Conservation (phyloP, 2,113 vertebrate species). For the Notarius quadriscutis region DNA sequence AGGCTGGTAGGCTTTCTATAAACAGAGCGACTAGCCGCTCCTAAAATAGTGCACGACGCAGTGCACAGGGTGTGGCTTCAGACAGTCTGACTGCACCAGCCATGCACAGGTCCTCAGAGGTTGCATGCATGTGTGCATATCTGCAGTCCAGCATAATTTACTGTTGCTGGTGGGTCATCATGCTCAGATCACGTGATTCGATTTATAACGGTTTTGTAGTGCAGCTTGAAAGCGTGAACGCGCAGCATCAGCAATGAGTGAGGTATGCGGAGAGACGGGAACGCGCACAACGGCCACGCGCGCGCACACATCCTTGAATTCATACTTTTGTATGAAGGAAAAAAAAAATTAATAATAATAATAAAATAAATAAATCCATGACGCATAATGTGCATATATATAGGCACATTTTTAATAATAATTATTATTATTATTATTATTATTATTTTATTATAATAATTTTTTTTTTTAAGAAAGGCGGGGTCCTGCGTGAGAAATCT, state of each 20-base stretch:
- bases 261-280: neutral
- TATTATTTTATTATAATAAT: too few relatives aligned
- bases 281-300: neutral
- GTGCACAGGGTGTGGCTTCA: slow-evolving; percentile 15
- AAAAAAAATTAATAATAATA: too few relatives aligned
- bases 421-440: neutral
- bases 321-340: neutral
- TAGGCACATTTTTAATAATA: neutral
- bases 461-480: neutral
- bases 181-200: neutral
- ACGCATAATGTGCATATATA: too few relatives aligned
- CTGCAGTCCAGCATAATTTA: neutral
- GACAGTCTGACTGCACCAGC: neutral
- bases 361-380: too few relatives aligned
- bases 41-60: neutral
- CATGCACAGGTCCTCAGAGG: neutral
- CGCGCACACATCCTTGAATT: neutral
- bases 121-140: neutral
- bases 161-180: too few relatives aligned
- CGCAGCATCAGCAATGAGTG: neutral
- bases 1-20: neutral
- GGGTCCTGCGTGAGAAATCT: neutral
- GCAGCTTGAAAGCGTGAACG: neutral
- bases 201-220: neutral
- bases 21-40: neutral